Evolutionary conservation across 2,113 vertebrate species (phyloP).

Genomic region (Noctilio leporinus): DNA sequence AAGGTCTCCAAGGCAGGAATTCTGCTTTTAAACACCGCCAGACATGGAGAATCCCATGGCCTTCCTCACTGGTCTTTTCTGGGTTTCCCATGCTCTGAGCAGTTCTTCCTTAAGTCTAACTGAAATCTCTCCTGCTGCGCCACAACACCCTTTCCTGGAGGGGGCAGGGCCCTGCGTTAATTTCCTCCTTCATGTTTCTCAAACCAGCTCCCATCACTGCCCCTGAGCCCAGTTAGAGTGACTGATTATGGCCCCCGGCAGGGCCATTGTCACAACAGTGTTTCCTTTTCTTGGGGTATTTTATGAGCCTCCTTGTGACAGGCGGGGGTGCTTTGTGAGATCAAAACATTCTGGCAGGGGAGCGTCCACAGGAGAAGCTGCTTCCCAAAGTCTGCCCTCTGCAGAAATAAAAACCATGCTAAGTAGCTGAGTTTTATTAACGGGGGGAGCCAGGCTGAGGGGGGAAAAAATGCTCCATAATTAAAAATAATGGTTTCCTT

Average conservation of each 20-base stretch:
- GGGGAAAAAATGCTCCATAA: slow-evolving; percentile 81
- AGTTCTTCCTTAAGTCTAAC: slow-evolving; percentile 18
- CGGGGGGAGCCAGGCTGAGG: slow-evolving; percentile 73
- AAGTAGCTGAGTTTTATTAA: slow-evolving; percentile 77
- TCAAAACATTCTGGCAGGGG: slow-evolving; percentile 60
- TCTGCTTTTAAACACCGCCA: not conserved
- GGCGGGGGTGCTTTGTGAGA: slow-evolving; percentile 50
- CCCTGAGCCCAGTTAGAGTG: slow-evolving; percentile 26
- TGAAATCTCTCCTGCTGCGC: slow-evolving; percentile 30
- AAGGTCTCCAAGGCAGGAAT: not conserved
- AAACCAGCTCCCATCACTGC: not conserved
- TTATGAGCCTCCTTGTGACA: slow-evolving; percentile 52
- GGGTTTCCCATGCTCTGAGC: not conserved
- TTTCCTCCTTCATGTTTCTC: slow-evolving; percentile 31
- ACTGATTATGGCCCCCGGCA: slow-evolving; percentile 30
- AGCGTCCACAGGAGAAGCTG: slow-evolving; percentile 64
- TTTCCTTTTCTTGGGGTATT: slow-evolving; percentile 51
- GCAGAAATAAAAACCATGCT: slow-evolving; percentile 74
- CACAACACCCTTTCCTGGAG: not conserved
- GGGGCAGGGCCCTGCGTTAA: not conserved
- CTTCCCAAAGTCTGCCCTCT: slow-evolving; percentile 69
- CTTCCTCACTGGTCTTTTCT: not conserved
- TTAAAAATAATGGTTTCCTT: slow-evolving; percentile 84
- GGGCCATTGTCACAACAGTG: slow-evolving; percentile 13
- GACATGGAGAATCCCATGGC: not conserved